These are phyloP conservation scores for Troides helena DNA, from an alignment of 2,888 invertebrate species.

Conservation along the genomic window DNA sequence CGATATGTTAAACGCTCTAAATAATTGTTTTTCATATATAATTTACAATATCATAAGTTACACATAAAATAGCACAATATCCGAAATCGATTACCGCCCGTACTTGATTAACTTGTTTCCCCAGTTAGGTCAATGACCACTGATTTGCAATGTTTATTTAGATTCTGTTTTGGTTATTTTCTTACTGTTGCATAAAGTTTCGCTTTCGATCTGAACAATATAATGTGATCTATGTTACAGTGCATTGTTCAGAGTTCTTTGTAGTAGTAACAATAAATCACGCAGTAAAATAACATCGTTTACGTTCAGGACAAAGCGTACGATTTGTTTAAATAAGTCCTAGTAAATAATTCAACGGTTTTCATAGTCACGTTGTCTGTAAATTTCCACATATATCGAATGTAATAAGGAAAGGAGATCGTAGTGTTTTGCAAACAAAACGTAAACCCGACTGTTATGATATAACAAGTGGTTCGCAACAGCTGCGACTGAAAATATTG, in stretches of 20 bases:
- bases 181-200: not conserved
- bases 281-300: conserved; percentile 19
- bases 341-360: conserved; percentile 41
- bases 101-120: conserved; percentile 18
- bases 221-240: not conserved
- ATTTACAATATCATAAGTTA: too few relatives aligned
- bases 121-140: conserved; percentile 12
- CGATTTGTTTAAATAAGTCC: conserved; percentile 36
- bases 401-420: conserved; percentile 56
- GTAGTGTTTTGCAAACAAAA: conserved; percentile 57
- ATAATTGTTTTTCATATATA: too few relatives aligned
- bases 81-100: conserved; percentile 19
- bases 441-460: conserved; percentile 52
- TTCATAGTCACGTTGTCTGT: conserved; percentile 48
- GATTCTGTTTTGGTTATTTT: not conserved
- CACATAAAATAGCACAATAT: not conserved
- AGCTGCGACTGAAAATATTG: conserved; percentile 35
- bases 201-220: conserved; percentile 1
- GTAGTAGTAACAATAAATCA: conserved; percentile 12
- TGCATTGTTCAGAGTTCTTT: conserved; percentile 1
- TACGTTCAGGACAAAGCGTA: conserved; percentile 31
- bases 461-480: conserved; percentile 43
- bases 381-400: conserved; percentile 51
- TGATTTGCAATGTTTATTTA: conserved; percentile 12
- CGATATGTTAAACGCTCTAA: too few relatives aligned